Base-by-base conservation (phyloP, 2,797 vertebrate species). In the Peromyscus aztecus region DNA sequence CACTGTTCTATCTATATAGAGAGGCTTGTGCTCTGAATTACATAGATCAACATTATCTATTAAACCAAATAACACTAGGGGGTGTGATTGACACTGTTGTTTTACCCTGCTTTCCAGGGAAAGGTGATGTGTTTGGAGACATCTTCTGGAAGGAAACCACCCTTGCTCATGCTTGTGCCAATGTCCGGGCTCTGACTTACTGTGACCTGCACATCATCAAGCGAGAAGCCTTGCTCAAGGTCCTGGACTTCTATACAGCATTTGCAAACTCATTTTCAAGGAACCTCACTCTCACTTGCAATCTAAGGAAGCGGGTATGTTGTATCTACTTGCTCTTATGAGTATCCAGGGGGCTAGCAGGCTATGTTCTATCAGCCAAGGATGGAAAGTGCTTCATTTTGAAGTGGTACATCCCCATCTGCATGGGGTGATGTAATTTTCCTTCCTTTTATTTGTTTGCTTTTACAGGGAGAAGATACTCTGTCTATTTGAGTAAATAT, bases 71-170 rank as follows among this genome's bases (percentile, higher is more conserved):
- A 27, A n/a, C 67, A 49, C 46, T 23, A 29, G 7, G 69, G 75
- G 31, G 4, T 90, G 9, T 29, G 27, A 40, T 59, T 81, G 77
- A 75, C 89, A 93, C 7, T 21, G 10, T 19, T 59, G 4, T 89
- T 27, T 97, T 93, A 46, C 86, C 7, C 69, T 98, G 59, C 97
- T 98, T 98, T 98, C 16, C 98, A 99, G 99, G 99, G 97, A 99
- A 99, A 99, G 99, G 99, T 0, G 99, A 99, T 17, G 99, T 99
- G 81, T 99, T 99, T 89, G 99, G 99, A 0, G 99, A 99, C 52
- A 99, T 99, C 96, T 99, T 99, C 98, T 99, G 99, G 99, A 99
- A 99, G 89, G 99, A 99, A 94, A 99, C 99, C 21, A 99, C 99
- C 2, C 98, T 99, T 75, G 99, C 99, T 16, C 99, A 99, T 0